Evolutionary conservation across 1,140 invertebrate species (phyloP).

Genomic region (Drosophila santomea): DNA sequence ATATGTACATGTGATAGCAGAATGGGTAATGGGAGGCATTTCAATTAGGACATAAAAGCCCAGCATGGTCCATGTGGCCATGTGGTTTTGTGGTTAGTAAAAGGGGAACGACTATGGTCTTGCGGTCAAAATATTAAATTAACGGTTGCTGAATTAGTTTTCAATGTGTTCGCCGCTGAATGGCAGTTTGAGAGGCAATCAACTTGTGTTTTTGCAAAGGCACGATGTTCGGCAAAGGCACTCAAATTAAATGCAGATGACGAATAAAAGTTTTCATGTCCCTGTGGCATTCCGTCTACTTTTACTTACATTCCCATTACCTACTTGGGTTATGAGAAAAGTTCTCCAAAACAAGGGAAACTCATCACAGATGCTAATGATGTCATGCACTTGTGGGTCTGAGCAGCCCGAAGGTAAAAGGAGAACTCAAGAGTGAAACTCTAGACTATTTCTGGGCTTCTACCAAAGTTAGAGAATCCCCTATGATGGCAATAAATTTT

Average conservation of each 20-base stretch:
- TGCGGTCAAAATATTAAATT: slow-evolving; percentile 55
- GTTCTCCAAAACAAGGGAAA: slow-evolving; percentile 38
- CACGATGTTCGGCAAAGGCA: slow-evolving; percentile 32
- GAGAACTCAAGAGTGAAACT: not conserved
- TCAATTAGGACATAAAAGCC: slow-evolving; percentile 65
- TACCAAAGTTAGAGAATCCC: not conserved
- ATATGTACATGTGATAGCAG: slow-evolving; percentile 2
- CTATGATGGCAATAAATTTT: slow-evolving; percentile 42
- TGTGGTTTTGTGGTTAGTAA: slow-evolving; percentile 27
- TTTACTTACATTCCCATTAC: slow-evolving; percentile 23
- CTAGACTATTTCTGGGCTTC: slow-evolving; percentile 1
- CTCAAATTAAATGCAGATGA: slow-evolving; percentile 55
- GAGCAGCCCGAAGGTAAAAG: slow-evolving; percentile 19
- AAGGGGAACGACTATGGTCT: slow-evolving; percentile 2
- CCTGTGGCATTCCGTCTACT: slow-evolving; percentile 41
- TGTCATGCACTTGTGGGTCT: slow-evolving; percentile 23
- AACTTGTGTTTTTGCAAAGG: slow-evolving; percentile 12
- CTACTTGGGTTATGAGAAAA: slow-evolving; percentile 46
- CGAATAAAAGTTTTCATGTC: slow-evolving; percentile 52
- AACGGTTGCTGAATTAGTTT: slow-evolving; percentile 68
- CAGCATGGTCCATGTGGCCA: slow-evolving; percentile 45
- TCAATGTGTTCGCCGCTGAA: slow-evolving; percentile 46
- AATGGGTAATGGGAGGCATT: slow-evolving; percentile 30
- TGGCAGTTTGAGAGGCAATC: slow-evolving; percentile 44
- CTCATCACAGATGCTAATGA: slow-evolving; percentile 49